Conservation (phyloP, 2,113 vertebrate genomes). For the Lepus timidus region DNA sequence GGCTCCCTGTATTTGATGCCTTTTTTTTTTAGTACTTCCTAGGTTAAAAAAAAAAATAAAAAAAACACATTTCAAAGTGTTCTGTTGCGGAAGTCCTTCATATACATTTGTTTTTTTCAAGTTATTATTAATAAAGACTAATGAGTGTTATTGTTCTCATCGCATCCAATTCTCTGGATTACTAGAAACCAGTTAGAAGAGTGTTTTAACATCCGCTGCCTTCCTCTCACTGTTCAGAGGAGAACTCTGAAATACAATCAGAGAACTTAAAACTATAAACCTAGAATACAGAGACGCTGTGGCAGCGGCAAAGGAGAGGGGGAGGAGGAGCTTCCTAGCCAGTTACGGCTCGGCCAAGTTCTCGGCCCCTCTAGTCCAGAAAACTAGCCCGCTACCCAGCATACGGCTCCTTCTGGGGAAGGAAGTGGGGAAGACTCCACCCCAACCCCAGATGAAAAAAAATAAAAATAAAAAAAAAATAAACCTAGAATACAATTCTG, state of each 20-base stretch:
- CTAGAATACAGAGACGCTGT: neutral
- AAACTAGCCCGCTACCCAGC: neutral
- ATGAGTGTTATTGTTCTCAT: neutral
- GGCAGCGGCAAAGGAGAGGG: neutral
- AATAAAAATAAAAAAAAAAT: too few relatives aligned
- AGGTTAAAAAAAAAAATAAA: neutral
- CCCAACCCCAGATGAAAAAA: neutral
- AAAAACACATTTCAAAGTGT: neutral
- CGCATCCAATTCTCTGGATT: neutral
- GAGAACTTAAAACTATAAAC: neutral
- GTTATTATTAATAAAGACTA: slow-evolving; percentile 31
- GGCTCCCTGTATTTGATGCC: neutral
- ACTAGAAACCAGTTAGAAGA: neutral
- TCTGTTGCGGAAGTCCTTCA: neutral
- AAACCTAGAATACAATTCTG: neutral
- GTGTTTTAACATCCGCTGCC: neutral
- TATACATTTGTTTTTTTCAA: slow-evolving; percentile 42
- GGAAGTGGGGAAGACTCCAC: neutral
- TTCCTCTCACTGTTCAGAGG: neutral
- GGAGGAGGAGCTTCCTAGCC: neutral
- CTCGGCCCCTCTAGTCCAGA: neutral
- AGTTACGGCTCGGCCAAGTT: neutral
- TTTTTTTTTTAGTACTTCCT: slow-evolving; percentile 34
- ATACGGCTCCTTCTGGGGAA: neutral
- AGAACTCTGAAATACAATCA: neutral